Conservation (phyloP, 2,888 invertebrate genomes). For the Neuroscelio doddi region DNA sequence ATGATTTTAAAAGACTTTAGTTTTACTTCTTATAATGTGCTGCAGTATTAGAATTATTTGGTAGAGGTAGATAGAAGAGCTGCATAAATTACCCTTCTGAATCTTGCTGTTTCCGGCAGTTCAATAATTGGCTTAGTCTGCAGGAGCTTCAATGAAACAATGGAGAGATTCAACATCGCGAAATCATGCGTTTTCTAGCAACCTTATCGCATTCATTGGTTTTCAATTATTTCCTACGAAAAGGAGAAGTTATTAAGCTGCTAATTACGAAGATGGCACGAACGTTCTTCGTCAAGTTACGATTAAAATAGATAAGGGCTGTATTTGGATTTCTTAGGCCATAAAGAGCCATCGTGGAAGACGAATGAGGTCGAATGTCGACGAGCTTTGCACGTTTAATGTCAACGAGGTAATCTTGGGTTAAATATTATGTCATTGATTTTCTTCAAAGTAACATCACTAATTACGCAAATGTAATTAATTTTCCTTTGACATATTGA, state of each 20-base stretch:
- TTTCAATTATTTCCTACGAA: conserved; percentile 67
- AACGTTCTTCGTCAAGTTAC: conserved; percentile 2
- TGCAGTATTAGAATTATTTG: conserved; percentile 27
- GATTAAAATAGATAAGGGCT: conserved; percentile 19
- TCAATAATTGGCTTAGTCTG: conserved; percentile 65
- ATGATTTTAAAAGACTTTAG: conserved; percentile 20
- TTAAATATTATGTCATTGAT: no score
- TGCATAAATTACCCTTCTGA: conserved; percentile 60
- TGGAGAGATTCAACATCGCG: conserved; percentile 53
- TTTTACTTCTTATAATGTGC: conserved; percentile 29
- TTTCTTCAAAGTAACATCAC: no score
- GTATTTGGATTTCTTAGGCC: conserved; percentile 16
- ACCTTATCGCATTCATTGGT: conserved; percentile 67
- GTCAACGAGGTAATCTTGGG: no score
- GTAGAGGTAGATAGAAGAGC: conserved; percentile 27
- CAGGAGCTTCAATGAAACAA: conserved; percentile 56
- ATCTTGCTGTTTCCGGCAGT: conserved; percentile 55
- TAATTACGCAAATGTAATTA: no score
- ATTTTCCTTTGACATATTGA: no score
- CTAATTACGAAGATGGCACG: conserved; percentile 58
- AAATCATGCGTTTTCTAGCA: conserved; percentile 55
- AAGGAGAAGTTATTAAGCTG: conserved; percentile 62
- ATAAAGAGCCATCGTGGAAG: not conserved
- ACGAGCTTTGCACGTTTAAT: not conserved
- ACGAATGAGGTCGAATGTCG: not conserved